Percentiles rank a stretch among this genome's conserved stretches.
phyloP scores from a whole-genome alignment of 2,888 invertebrate species.

The Oeneis ivallda region DNA sequence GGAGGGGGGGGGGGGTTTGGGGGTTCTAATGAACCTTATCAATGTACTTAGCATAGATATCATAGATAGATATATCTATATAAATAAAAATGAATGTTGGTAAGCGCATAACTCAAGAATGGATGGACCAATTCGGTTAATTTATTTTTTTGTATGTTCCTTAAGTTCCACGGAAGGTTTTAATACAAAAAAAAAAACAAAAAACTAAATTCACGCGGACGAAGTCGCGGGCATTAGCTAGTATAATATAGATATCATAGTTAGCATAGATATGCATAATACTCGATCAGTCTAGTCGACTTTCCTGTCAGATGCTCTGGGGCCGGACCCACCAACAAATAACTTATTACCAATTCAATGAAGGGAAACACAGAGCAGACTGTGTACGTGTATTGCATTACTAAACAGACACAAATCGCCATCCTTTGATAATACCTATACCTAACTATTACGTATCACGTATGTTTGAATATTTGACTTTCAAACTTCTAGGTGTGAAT shows the following conservation, averaged over 20 bases:
- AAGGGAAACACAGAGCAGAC: slow-evolving; percentile 59
- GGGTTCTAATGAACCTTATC: too few relatives aligned
- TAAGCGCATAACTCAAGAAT: too few relatives aligned
- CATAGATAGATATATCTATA: too few relatives aligned
- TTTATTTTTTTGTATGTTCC: too few relatives aligned
- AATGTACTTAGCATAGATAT: too few relatives aligned
- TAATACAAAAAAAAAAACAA: too few relatives aligned
- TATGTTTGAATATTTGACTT: not conserved
- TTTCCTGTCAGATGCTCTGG: slow-evolving; percentile 37
- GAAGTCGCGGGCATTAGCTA: too few relatives aligned
- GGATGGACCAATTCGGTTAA: too few relatives aligned
- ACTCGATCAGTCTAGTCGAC: slow-evolving; percentile 22
- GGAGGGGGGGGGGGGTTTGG: too few relatives aligned
- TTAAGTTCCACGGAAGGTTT: too few relatives aligned
- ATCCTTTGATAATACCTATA: slow-evolving; percentile 23
- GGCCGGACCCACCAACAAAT: slow-evolving; percentile 60
- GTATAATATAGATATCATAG: not conserved
- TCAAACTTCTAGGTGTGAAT: not conserved
- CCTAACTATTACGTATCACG: not conserved
- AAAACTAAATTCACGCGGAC: too few relatives aligned
- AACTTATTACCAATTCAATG: slow-evolving; percentile 74
- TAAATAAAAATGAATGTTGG: too few relatives aligned
- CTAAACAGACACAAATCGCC: slow-evolving; percentile 2
- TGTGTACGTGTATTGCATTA: slow-evolving; percentile 50
- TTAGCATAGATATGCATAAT: not conserved